A percentile compares a stretch with the other conserved stretches of the same genome.
phyloP scores from a whole-genome alignment of 2,888 invertebrate species.

The Macrostomum cliftonense region DNA sequence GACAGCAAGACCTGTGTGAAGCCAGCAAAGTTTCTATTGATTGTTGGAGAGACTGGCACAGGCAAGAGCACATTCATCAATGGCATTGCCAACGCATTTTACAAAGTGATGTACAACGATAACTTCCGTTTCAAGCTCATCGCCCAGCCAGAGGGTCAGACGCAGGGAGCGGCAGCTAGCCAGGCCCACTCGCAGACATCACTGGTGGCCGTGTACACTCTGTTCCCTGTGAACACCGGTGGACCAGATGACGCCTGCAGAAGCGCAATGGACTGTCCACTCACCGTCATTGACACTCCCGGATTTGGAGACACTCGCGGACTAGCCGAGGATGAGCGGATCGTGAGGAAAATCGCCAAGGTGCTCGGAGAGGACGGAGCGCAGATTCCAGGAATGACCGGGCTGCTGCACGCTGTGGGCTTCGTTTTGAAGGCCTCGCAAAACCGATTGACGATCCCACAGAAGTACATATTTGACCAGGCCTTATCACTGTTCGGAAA shows the following conservation, averaged over 20 bases:
- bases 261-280: neutral
- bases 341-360: neutral
- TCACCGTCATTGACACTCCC: neutral
- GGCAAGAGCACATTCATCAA: constrained; percentile 1
- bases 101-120: neutral
- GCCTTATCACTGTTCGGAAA: neutral
- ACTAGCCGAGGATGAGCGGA: neutral
- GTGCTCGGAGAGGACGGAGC: neutral
- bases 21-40: neutral
- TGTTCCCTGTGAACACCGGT: too few relatives aligned
- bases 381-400: neutral
- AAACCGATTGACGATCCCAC: neutral
- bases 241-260: too few relatives aligned
- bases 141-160: neutral
- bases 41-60: neutral
- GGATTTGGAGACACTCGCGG: constrained; percentile 2
- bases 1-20: too few relatives aligned
- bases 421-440: neutral
- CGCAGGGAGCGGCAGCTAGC: neutral
- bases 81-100: neutral
- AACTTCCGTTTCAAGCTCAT: neutral
- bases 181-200: neutral
- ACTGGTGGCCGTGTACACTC: neutral
- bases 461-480: neutral
- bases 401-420: neutral